These are phyloP conservation scores for Bolinopsis microptera DNA, from an alignment of 37 sponge, comb jelly and placozoan species.

Conservation along the genomic window DNA sequence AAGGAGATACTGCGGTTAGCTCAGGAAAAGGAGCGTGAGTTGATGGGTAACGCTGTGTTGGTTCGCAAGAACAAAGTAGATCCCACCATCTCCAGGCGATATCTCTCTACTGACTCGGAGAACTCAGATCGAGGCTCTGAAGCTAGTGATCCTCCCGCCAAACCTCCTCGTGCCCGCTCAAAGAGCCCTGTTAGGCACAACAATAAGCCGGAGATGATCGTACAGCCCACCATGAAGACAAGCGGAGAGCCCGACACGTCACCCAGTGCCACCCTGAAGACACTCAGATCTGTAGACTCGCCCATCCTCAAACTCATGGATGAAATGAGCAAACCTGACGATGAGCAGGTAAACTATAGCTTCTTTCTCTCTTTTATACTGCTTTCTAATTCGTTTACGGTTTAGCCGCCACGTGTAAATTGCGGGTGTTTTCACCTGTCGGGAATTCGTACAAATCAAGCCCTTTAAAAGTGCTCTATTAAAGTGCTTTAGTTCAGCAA, in stretches of 20 bases:
- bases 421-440: background rate
- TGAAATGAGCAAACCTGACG: background rate
- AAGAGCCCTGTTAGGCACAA: background rate
- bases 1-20: background rate
- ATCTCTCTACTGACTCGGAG: background rate
- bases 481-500: too few relatives aligned
- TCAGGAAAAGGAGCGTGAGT: conserved; percentile 17
- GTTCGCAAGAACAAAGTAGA: background rate
- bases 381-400: background rate
- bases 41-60: conserved; percentile 8
- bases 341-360: background rate
- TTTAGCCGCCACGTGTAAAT: background rate
- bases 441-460: background rate
- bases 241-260: background rate
- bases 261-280: background rate
- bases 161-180: background rate
- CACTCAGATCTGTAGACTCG: background rate
- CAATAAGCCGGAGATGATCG: background rate
- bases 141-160: background rate
- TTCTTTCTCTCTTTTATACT: too few relatives aligned
- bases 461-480: too few relatives aligned
- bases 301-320: background rate
- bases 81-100: background rate
- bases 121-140: conserved; percentile 6
- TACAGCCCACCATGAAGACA: background rate